These are phyloP conservation scores for Liolophura sinensis DNA, from an alignment of 1,140 invertebrate species.

Conservation along the genomic window DNA sequence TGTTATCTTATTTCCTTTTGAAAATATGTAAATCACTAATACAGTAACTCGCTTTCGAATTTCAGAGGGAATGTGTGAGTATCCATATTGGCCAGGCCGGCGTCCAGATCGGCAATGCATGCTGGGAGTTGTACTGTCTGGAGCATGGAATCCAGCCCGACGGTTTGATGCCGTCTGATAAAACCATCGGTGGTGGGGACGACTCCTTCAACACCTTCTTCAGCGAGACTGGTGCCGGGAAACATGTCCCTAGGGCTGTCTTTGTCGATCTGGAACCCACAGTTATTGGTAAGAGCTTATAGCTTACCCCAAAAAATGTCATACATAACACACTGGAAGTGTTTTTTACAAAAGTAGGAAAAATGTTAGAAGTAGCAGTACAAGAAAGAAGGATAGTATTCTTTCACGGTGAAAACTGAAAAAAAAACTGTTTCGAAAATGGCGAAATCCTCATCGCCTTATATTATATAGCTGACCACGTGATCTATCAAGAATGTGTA, in stretches of 20 bases:
- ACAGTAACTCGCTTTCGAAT: no score
- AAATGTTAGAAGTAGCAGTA: no score
- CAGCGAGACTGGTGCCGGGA: conserved; percentile 69
- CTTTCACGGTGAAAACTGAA: no score
- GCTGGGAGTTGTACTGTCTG: conserved; percentile 81
- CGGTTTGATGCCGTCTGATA: conserved; percentile 61
- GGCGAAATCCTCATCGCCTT: no score
- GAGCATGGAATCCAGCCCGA: conserved; percentile 88
- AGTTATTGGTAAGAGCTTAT: conserved; percentile 70
- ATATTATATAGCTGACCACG: no score
- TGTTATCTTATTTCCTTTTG: no score
- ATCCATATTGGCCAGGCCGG: conserved; percentile 86
- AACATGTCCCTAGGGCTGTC: conserved; percentile 80
- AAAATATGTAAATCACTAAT: no score
- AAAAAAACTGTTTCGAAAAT: no score
- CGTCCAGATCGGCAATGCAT: conserved; percentile 83
- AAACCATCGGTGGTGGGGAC: conserved; percentile 52
- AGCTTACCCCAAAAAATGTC: background rate
- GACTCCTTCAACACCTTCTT: conserved; percentile 60
- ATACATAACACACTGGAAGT: no score
- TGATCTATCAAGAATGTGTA: no score
- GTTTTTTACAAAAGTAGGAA: no score
- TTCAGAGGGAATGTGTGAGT: conserved; percentile 77
- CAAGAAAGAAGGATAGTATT: no score
- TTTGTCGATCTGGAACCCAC: conserved; percentile 87